These are phyloP conservation scores for Thecocarcelia acutangulata DNA, from an alignment of 2,888 invertebrate species.

Conservation along the genomic window DNA sequence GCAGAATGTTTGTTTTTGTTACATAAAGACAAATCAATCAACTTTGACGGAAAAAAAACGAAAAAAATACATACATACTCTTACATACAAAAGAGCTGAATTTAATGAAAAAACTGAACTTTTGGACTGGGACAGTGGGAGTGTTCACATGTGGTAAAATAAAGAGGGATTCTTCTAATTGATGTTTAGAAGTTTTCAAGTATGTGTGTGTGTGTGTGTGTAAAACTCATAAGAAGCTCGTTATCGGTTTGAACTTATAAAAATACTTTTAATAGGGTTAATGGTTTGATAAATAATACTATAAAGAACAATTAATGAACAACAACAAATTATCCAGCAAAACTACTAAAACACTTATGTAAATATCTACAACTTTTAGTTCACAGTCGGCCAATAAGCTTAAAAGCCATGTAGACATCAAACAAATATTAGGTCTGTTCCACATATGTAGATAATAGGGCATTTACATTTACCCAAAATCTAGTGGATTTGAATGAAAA, in stretches of 20 bases:
- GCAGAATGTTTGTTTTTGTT: conserved; percentile 52
- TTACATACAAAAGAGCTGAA: conserved; percentile 34
- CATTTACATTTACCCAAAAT: no score
- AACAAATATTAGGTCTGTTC: background rate
- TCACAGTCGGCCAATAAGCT: background rate
- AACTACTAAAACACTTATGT: background rate
- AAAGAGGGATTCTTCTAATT: conserved; percentile 45
- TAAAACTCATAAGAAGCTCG: conserved; percentile 27
- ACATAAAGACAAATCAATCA: conserved; percentile 62
- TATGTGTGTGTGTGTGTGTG: no score
- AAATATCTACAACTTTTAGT: background rate
- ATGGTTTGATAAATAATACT: conserved; percentile 48
- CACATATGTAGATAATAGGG: no score
- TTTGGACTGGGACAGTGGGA: conserved; percentile 5
- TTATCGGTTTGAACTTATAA: conserved; percentile 12
- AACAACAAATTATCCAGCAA: background rate
- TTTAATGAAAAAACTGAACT: conserved; percentile 45
- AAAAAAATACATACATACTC: no score
- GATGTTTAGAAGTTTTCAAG: conserved; percentile 29
- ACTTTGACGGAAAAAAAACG: no score
- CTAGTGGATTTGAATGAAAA: no score
- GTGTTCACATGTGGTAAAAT: background rate
- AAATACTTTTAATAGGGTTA: conserved; percentile 54
- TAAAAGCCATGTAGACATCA: background rate
- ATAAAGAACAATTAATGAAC: conserved; percentile 7